These are phyloP conservation scores for Labia minor DNA, from an alignment of 2,888 invertebrate genomes.

Conservation along the genomic window DNA sequence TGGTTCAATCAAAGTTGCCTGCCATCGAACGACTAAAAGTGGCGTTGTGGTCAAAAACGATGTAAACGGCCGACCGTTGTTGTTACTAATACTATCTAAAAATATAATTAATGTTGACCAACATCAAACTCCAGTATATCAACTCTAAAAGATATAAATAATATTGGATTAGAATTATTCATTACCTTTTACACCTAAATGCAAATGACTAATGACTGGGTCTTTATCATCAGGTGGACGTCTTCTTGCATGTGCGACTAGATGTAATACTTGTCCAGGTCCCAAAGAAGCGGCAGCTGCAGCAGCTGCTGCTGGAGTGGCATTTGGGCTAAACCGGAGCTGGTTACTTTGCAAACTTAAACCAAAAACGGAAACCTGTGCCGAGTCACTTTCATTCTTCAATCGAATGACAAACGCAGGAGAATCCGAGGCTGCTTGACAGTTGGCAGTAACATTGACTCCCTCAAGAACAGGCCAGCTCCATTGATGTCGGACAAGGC, in stretches of 20 bases:
- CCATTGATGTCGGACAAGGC: background rate
- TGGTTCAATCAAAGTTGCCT: background rate
- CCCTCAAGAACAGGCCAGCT: background rate
- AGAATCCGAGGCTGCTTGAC: background rate
- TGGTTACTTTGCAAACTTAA: background rate
- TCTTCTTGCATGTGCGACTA: background rate
- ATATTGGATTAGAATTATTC: no score
- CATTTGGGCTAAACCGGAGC: background rate
- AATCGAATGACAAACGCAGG: background rate
- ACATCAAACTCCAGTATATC: no score
- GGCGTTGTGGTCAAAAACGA: background rate
- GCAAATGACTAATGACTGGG: background rate
- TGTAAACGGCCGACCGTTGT: background rate
- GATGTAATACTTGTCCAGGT: background rate
- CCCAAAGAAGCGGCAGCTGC: background rate
- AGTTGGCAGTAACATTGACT: background rate
- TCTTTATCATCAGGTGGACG: background rate
- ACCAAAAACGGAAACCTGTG: background rate
- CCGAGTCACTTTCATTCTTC: background rate
- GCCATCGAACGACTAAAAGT: background rate
- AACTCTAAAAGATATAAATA: no score
- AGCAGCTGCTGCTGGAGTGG: background rate
- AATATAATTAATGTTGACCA: background rate
- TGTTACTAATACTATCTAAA: background rate
- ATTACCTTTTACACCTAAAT: background rate